Evolutionary conservation across 2,888 invertebrate species (phyloP).

Genomic region (Andrena camellia): DNA sequence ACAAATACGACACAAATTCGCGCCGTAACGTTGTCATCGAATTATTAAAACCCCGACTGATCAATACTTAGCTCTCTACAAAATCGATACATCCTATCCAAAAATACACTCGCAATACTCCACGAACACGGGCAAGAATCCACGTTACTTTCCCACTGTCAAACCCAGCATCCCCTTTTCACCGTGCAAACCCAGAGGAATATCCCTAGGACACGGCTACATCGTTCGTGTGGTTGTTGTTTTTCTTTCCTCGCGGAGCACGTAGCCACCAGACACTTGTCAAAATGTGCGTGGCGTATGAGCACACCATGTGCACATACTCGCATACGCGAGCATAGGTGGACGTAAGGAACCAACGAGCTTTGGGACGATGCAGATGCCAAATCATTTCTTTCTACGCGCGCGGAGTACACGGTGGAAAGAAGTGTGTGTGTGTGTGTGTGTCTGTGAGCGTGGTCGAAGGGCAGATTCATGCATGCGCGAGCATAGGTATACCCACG

Average conservation of each 20-base stretch:
- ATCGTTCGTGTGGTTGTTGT: not conserved
- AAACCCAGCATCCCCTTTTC: not conserved
- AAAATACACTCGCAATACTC: not conserved
- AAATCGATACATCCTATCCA: not conserved
- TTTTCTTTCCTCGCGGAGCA: slow-evolving; percentile 15
- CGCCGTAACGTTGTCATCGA: not conserved
- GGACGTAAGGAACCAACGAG: slow-evolving; percentile 1
- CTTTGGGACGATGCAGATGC: slow-evolving; percentile 13
- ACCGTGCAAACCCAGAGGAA: not conserved
- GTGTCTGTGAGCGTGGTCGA: not conserved
- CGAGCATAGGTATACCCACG: slow-evolving; percentile 39
- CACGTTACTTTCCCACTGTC: not conserved
- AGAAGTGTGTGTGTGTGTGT: not conserved
- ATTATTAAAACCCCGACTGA: not conserved
- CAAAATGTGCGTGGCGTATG: slow-evolving; percentile 15
- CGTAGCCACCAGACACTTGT: not conserved
- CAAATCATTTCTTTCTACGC: slow-evolving; percentile 38
- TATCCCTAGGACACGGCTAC: not conserved
- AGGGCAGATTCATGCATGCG: slow-evolving; percentile 31
- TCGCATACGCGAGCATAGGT: not conserved
- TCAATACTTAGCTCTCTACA: not conserved
- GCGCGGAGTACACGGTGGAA: not conserved
- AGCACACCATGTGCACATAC: not conserved
- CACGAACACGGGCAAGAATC: not conserved
- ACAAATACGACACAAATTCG: not conserved